Percentiles rank a stretch among this genome's conserved stretches.
Conservation (phyloP, 1,140 invertebrate genomes). For the Nephila pilipes region DNA sequence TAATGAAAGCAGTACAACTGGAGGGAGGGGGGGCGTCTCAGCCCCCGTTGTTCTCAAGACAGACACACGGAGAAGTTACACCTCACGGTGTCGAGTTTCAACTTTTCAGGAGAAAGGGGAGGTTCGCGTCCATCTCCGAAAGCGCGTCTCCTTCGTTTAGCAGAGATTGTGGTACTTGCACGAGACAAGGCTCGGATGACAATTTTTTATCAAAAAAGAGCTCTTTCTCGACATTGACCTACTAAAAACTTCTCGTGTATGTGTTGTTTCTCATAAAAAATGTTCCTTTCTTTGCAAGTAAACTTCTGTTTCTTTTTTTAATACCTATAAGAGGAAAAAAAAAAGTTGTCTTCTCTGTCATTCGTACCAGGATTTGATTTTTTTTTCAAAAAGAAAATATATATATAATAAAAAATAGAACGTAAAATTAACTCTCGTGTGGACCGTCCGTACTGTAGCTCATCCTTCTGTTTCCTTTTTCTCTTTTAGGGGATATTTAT, state of each 20-base stretch:
- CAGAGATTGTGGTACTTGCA: background rate
- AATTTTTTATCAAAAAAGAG: background rate
- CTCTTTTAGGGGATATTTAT: too few relatives aligned
- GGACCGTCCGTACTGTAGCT: background rate
- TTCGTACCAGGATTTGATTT: background rate
- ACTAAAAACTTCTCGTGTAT: background rate
- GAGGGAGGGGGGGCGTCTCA: background rate
- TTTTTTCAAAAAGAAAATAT: background rate
- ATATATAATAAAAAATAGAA: background rate
- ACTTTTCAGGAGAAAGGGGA: background rate
- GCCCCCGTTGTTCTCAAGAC: background rate
- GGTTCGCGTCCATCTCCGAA: background rate
- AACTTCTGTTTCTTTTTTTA: background rate
- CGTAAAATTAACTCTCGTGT: background rate
- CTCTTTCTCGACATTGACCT: constrained; percentile 11
- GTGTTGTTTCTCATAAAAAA: background rate
- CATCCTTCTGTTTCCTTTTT: background rate
- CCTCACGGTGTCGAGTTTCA: background rate
- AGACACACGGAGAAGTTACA: constrained; percentile 6
- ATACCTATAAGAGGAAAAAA: background rate
- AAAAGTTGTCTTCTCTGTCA: background rate
- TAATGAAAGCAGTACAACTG: constrained; percentile 19
- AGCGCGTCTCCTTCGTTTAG: constrained; percentile 14
- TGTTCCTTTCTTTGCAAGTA: background rate
- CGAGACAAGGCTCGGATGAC: constrained; percentile 13